Conservation (phyloP, 2,888 invertebrate genomes). For the Leptopilina drosophilae region DNA sequence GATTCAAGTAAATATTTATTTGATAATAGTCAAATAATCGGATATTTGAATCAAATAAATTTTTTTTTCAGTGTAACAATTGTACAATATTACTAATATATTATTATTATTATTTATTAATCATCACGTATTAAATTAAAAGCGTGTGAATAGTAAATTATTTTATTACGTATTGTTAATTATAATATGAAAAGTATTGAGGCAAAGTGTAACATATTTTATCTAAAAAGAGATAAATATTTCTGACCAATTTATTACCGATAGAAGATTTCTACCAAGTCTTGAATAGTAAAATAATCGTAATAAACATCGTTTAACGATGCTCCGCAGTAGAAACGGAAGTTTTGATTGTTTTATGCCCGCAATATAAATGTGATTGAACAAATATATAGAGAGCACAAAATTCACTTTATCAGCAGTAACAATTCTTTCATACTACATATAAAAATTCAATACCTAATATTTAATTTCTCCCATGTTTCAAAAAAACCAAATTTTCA, state of each 20-base stretch:
- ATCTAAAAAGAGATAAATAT: neutral
- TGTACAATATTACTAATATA: too few species aligned
- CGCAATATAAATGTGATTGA: constrained; percentile 18
- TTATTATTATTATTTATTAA: too few species aligned
- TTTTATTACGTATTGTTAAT: too few species aligned
- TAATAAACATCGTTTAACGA: constrained; percentile 14
- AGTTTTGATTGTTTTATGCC: constrained; percentile 15
- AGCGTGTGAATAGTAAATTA: too few species aligned
- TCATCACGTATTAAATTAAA: too few species aligned
- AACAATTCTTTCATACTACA: neutral
- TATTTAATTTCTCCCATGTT: neutral
- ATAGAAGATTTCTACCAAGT: neutral
- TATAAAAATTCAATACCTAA: neutral
- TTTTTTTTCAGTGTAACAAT: too few species aligned
- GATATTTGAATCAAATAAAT: too few species aligned
- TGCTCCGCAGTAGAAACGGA: constrained; percentile 25
- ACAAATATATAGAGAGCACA: neutral
- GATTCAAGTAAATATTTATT: too few species aligned
- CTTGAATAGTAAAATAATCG: neutral
- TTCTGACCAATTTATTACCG: neutral
- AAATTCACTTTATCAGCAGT: constrained; percentile 3
- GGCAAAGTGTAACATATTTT: neutral
- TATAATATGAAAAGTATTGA: too few species aligned
- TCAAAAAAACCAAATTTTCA: neutral
- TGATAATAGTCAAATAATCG: too few species aligned